phyloP scores from a whole-genome alignment of 2,113 vertebrate genomes.

The Holacanthus passer region DNA sequence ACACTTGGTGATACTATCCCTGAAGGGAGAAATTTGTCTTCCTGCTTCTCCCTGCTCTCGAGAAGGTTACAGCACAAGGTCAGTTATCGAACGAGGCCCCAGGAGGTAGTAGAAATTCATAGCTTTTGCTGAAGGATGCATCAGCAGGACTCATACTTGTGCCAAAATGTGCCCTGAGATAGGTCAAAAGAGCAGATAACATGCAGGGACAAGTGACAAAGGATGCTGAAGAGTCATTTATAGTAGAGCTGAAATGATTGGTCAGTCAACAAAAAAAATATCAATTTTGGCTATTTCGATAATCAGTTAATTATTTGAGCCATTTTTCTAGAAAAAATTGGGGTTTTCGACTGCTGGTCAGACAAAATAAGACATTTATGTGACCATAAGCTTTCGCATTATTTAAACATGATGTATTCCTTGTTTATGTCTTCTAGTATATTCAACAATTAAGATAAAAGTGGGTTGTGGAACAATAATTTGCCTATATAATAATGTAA shows the following conservation, averaged over 20 bases:
- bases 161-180: not conserved
- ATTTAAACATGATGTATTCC: not conserved
- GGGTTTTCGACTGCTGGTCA: not conserved
- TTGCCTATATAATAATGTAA: not conserved
- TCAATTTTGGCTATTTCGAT: not conserved
- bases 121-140: constrained; percentile 36
- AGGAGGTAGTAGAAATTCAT: constrained; percentile 35
- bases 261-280: not conserved
- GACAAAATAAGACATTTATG: not conserved
- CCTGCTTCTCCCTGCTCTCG: constrained; percentile 1
- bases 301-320: not conserved
- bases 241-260: not conserved
- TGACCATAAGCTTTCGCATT: not conserved
- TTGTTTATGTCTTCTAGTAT: no score
- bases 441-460: not conserved
- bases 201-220: not conserved
- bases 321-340: not conserved
- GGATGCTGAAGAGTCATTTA: not conserved
- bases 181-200: not conserved
- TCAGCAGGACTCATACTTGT: constrained; percentile 1
- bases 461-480: not conserved
- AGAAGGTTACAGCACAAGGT: constrained; percentile 51
- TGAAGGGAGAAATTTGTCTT: constrained; percentile 41
- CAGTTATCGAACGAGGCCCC: constrained; percentile 40
- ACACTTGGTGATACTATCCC: constrained; percentile 21